Evolutionary conservation across 2,797 vertebrate genomes (phyloP), one percentile per base, ranked within the genome.

Genomic region (Phalanger gymnotis): DNA sequence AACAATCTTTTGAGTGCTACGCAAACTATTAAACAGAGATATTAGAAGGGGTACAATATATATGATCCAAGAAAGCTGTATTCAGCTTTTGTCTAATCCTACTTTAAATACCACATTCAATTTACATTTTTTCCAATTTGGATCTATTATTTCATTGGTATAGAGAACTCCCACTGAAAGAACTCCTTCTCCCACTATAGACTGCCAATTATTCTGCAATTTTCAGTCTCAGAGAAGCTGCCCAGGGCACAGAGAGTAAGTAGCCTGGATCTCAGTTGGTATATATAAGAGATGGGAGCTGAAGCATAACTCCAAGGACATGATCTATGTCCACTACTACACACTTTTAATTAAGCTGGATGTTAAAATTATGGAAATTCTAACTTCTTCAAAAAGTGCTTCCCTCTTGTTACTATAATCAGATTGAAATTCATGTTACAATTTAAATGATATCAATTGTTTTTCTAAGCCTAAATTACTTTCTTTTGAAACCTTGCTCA

Each of bases 401-500:
- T 95, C 92, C 96, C 91, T 97, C 93, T 93, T 81, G 25, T 93
- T 90, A 93, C 51, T 96, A 53, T 0, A 98, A 94, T 54, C 53
- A 97, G 97, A 96, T 19, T 97, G 55, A 96, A 90, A 98, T 97
- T 98, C 95, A 94, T 97, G 93, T 90, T 0, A 94, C 55, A 91
- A 28, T 97, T 97, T 96, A 96, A 98, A 96, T 97, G 95, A 91
- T 31, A 95, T 96, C 98, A 97, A 94, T 93, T 97, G 95, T 98
- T 97, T 97, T 92, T 81, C 96, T 93, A 95, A 28, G 90, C 81
- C 53, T 7, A 97, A 95, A 94, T 95, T 97, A 47, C 54, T 98
- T 97, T 96, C 95, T 93, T 93, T 53, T 92, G 95, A 94, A 90
- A 96, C 81, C 90, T 91, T 94, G 92, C 95, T 97, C 94, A 98